phyloP scores from a whole-genome alignment of 2,797 vertebrate genomes.

The Sardinella longiceps region DNA sequence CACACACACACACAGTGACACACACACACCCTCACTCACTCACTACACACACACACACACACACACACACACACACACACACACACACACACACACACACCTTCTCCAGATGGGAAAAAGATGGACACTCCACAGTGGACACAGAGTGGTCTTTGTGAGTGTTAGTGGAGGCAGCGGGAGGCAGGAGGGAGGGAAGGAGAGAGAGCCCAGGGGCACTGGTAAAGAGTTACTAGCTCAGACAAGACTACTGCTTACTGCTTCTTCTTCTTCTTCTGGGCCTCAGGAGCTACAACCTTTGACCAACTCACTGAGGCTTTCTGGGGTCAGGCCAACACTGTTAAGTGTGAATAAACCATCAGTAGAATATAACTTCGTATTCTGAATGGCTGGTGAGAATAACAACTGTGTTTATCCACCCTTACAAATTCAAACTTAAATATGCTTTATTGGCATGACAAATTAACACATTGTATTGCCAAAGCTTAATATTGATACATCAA shows the following conservation, averaged over 20 bases:
- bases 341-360: neutral
- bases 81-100: conserved; percentile 35
- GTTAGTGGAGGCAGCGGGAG: conserved; percentile 54
- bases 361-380: too few relatives aligned
- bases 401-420: too few relatives aligned
- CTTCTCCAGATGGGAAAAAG: conserved; percentile 63
- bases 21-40: conserved; percentile 36
- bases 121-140: conserved; percentile 48
- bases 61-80: conserved; percentile 33
- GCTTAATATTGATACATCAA: too few relatives aligned
- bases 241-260: too few relatives aligned
- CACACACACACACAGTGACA: conserved; percentile 15
- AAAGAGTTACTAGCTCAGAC: conserved; percentile 55
- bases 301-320: conserved; percentile 53
- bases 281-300: conserved; percentile 69
- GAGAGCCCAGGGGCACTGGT: conserved; percentile 60
- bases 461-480: too few relatives aligned
- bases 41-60: conserved; percentile 32
- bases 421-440: too few relatives aligned
- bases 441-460: too few relatives aligned
- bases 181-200: too few relatives aligned
- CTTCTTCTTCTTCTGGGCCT: conserved; percentile 66
- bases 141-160: conserved; percentile 74
- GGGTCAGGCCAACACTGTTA: conserved; percentile 70
- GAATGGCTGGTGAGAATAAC: too few relatives aligned